Evolutionary conservation across 35 echinoderm and acorn worm species (phyloP), one percentile per base, ranked within the genome.

Genomic region (Ophiothrix spiculata): DNA sequence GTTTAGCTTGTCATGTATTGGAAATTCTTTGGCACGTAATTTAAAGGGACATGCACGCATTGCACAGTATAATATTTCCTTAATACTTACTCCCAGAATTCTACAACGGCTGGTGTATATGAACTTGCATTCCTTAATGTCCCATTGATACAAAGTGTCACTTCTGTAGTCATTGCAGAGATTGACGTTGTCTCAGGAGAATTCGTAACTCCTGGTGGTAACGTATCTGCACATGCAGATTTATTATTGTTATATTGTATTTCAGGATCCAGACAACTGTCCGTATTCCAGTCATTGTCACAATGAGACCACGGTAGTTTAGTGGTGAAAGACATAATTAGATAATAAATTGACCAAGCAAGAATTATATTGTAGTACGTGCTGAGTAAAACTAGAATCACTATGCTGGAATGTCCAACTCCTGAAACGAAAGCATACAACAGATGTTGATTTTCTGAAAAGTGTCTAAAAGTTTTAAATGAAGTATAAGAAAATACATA

Each of bases 281-380:
- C 45, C 21, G 45, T 54, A 54, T 54, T 54, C 8, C 8, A 54
- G 21, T 54, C 21, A 21, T 54, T 54, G 45, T 54, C 21, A 21
- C 45, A 54, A 54, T 54, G 45, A 8, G 45, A 8, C 45, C 45
- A 54, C 45, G 45, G 45, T 54, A 54, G 45, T 21, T 54, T 54
- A 11, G 8, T 54, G 45, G 45, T 21, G 21, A 54, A 54, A 21
- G 45, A 54, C 8, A 54, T 8, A 11, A 8, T 21, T 21, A 54
- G 8, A 21, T 54, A 54, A 21, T 54, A 54, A 21, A 54, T 54
- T 11, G 8, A 8, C 45, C 45, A 54, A 54, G 45, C 92, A 75
- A 98, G 81, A 76, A 95, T 92, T 25, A 92, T 64, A 29, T 56
- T 89, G 77, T 95, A 95, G 80, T 95, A 95, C 33, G 86, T 91